Percentiles rank a stretch among this genome's conserved stretches.
Conservation (phyloP, 2,888 invertebrate species). For the Aproaerema taeniolella region DNA sequence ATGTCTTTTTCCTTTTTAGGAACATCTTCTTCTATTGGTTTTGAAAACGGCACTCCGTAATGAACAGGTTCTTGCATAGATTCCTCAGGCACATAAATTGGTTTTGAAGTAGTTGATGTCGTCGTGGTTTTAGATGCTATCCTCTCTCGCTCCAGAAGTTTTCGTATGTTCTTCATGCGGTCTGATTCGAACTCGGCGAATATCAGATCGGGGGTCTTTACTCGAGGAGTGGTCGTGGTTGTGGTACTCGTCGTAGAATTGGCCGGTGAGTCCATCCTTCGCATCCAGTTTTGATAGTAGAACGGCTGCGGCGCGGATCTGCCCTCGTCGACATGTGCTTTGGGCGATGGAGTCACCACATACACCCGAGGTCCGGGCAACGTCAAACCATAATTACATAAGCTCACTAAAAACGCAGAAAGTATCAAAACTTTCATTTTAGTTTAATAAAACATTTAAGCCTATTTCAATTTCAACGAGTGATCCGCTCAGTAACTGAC, state of each 20-base stretch:
- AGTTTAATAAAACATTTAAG: constrained; percentile 19
- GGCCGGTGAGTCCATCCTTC: constrained; percentile 50
- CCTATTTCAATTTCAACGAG: constrained; percentile 27
- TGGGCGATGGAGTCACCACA: constrained; percentile 62
- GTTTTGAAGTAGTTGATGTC: constrained; percentile 34
- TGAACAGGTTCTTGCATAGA: too few relatives aligned
- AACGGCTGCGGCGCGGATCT: constrained; percentile 48
- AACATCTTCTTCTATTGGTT: constrained; percentile 23
- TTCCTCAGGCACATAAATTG: constrained; percentile 56
- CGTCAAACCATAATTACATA: constrained; percentile 34
- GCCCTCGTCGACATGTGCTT: constrained; percentile 38
- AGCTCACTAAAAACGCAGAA: constrained; percentile 37
- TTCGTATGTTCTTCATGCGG: constrained; percentile 52
- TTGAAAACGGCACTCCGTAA: too few relatives aligned
- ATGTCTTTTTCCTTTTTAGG: constrained; percentile 33
- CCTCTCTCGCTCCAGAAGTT: constrained; percentile 56
- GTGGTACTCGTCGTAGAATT: constrained; percentile 35
- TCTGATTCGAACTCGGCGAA: constrained; percentile 68
- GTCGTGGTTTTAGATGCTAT: constrained; percentile 31
- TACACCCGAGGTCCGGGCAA: constrained; percentile 59
- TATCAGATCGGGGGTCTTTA: constrained; percentile 61
- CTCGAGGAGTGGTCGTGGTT: constrained; percentile 33
- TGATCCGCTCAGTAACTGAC: constrained; percentile 42
- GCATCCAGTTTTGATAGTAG: constrained; percentile 66
- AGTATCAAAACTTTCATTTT: constrained; percentile 45